Percentiles rank a stretch among this genome's conserved stretches.
Conservation (phyloP, 2,113 vertebrate genomes). For the Passerina amoena region DNA sequence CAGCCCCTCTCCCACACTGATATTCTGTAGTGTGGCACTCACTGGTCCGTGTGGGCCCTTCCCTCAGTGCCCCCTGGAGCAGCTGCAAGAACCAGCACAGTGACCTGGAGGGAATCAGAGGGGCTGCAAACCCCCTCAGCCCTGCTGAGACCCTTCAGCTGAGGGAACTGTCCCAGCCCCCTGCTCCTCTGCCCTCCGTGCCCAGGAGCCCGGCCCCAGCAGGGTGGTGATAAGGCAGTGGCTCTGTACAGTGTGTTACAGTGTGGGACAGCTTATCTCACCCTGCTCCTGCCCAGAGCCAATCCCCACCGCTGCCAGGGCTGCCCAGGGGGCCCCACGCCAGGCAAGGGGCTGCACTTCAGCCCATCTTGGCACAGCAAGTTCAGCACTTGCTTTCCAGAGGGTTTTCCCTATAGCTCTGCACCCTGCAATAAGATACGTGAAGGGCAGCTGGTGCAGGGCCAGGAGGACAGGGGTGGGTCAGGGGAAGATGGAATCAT, state of each 20-base stretch:
- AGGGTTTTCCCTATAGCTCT: neutral
- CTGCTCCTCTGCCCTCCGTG: fast-evolving
- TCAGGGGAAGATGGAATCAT: fast-evolving
- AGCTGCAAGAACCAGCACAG: neutral
- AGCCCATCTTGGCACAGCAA: neutral
- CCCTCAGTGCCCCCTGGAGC: fast-evolving
- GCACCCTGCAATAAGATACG: fast-evolving
- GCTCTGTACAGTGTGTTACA: neutral
- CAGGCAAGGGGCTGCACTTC: neutral
- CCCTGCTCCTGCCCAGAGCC: neutral
- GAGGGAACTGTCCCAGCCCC: neutral
- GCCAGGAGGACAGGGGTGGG: neutral
- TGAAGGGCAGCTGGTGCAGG: neutral
- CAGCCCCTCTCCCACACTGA: neutral
- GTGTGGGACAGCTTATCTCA: conserved; percentile 6
- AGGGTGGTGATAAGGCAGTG: neutral
- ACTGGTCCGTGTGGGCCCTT: fast-evolving
- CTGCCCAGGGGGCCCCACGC: neutral
- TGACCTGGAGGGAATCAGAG: neutral
- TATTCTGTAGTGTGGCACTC: neutral
- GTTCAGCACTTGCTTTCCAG: neutral
- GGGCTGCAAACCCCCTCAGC: neutral
- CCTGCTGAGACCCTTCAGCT: neutral
- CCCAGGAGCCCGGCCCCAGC: neutral
- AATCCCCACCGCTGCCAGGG: neutral